Conservation (phyloP, 2,797 vertebrate genomes). For the Mormyrops boulengeri region DNA sequence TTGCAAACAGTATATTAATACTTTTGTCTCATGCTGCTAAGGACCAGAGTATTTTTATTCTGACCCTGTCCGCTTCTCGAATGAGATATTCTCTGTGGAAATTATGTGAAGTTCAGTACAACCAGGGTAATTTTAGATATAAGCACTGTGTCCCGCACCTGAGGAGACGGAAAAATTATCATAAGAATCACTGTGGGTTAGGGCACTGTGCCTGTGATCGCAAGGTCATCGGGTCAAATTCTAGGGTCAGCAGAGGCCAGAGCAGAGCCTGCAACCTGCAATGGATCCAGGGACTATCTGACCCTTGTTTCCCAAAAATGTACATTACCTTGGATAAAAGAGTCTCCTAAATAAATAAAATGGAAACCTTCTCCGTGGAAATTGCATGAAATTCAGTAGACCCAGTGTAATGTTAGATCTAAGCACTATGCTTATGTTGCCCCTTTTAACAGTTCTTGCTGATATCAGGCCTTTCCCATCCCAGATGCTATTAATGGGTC, state of each 20-base stretch:
- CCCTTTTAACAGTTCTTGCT: not conserved
- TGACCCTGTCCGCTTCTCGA: not conserved
- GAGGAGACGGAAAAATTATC: not conserved
- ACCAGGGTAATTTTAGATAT: not conserved
- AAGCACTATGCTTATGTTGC: not conserved
- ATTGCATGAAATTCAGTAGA: not conserved
- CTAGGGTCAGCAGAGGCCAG: not conserved
- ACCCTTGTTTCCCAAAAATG: not conserved
- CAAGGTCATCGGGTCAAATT: not conserved
- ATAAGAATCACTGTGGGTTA: not conserved
- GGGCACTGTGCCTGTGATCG: not conserved
- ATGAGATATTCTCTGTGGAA: not conserved
- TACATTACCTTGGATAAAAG: not conserved
- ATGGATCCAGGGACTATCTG: not conserved
- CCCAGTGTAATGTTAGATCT: not conserved
- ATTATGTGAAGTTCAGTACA: not conserved
- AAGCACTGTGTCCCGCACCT: not conserved
- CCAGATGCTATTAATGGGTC: constrained; percentile 1
- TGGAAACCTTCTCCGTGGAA: not conserved
- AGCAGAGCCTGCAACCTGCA: not conserved
- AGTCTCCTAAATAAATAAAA: not conserved
- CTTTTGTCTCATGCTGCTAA: not conserved
- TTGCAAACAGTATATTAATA: not conserved
- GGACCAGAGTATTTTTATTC: not conserved
- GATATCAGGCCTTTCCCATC: not conserved